Conservation (phyloP, 2,888 invertebrate species). For the Euplagia quadripunctaria region DNA sequence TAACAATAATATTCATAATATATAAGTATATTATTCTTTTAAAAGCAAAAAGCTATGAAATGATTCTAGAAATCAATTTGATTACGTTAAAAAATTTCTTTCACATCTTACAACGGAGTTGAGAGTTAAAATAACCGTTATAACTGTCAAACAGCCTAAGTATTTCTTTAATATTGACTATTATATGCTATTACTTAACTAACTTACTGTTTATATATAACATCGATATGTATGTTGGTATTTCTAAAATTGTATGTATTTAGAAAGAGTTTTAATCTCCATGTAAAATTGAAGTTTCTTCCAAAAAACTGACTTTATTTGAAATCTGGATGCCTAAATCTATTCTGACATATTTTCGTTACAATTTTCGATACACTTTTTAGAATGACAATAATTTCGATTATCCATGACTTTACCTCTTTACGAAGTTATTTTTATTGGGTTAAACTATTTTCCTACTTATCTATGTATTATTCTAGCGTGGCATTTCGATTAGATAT, state of each 20-base stretch:
- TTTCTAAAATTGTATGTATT: conserved; percentile 78
- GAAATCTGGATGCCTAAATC: conserved; percentile 68
- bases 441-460: conserved; percentile 70
- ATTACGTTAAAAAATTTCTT: conserved; percentile 46
- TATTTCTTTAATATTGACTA: conserved; percentile 80
- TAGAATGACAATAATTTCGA: conserved; percentile 74
- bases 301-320: conserved; percentile 59
- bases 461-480: conserved; percentile 59
- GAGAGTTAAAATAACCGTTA: conserved; percentile 57
- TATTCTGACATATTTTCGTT: conserved; percentile 70
- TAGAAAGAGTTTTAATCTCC: conserved; percentile 60
- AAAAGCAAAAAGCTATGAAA: conserved; percentile 72
- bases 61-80: conserved; percentile 55
- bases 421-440: conserved; percentile 61
- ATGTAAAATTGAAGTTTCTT: conserved; percentile 65
- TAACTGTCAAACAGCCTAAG: conserved; percentile 84
- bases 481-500: conserved; percentile 68
- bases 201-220: conserved; percentile 81
- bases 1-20: conserved; percentile 69
- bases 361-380: conserved; percentile 71
- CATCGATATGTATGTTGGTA: conserved; percentile 87
- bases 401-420: conserved; percentile 74
- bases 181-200: conserved; percentile 73
- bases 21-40: conserved; percentile 67
- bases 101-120: conserved; percentile 49